Evolutionary conservation across 2,113 vertebrate species (phyloP).

Genomic region (Nothoprocta perdicaria): DNA sequence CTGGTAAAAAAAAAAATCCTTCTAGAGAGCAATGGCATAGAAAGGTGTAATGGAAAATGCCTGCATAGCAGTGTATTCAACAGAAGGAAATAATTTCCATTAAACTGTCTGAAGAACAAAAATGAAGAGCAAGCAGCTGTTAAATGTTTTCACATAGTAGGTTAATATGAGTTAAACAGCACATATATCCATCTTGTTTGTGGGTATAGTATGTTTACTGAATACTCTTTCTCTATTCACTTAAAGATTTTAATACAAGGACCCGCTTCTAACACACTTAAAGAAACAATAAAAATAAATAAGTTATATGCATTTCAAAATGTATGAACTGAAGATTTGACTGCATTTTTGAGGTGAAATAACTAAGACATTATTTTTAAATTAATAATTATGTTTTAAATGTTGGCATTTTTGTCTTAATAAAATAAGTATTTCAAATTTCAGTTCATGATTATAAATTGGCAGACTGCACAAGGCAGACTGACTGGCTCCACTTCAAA

Average conservation of each 20-base stretch:
- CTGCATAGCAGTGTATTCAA: not conserved
- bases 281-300: not conserved
- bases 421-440: conserved; percentile 65
- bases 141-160: conserved; percentile 23
- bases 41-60: not conserved
- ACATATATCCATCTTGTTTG: not conserved
- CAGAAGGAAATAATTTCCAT: not conserved
- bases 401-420: not conserved
- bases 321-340: conserved; percentile 16
- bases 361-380: conserved; percentile 16
- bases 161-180: not conserved
- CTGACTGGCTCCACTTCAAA: conserved; percentile 64
- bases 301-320: not conserved
- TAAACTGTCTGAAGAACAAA: not conserved
- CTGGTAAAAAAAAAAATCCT: not conserved
- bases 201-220: not conserved
- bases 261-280: not conserved
- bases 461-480: conserved; percentile 49
- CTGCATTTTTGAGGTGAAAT: conserved; percentile 7
- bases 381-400: conserved; percentile 47
- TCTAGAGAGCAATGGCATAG: not conserved
- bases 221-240: not conserved
- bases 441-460: conserved; percentile 50
- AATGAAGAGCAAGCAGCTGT: not conserved
- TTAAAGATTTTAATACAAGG: not conserved